Evolutionary conservation across 2,888 invertebrate genomes (phyloP), one percentile per base, ranked within the genome.

Genomic region (Acleris emargana): DNA sequence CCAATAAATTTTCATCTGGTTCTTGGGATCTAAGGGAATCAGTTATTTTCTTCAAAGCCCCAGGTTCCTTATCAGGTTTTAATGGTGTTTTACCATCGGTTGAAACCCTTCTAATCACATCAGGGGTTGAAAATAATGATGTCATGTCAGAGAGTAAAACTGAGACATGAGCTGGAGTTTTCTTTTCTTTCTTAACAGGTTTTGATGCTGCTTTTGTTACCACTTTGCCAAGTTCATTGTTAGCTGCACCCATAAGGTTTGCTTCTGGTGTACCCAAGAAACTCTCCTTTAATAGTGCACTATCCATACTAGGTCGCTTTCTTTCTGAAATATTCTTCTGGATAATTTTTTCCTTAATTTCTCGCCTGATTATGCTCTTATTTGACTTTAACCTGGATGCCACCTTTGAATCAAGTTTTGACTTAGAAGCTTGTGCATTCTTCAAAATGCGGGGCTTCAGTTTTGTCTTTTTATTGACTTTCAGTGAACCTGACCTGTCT

Each of bases 71-170:
- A 2, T 93, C 93, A 71, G 87, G 75, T 78, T 93, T 93, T 6
- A 86, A 86, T 71, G 93, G 81, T 22, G 80, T 71, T 76, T 94
- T 94, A 52, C 79, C 83, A 62, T 93, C 93, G 51, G 93, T 90
- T 61, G 93, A 93, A 17, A 96, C 95, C 74, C 96, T 92, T 74
- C 96, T 92, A 66, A 96, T 96, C 61, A 96, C 96, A 89, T 96
- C 96, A 20, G 96, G 96, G 50, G 96, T 95, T 6, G 96, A 96
- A 82, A 96, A 96, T 66, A 96, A 84, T 45, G 96, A 95, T 66
- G 96, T 94, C 93, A 94, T 94, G 77, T 94, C 94, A 43, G 92
- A 88, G 49, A 93, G 86, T 74, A 88, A 86, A 72, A 84, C 93
- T 62, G 93, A 93, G 53, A 94, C 88, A 77, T 94, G 94, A 17